Evolutionary conservation across 2,113 vertebrate species (phyloP).

Genomic region (Enhydra lutris): DNA sequence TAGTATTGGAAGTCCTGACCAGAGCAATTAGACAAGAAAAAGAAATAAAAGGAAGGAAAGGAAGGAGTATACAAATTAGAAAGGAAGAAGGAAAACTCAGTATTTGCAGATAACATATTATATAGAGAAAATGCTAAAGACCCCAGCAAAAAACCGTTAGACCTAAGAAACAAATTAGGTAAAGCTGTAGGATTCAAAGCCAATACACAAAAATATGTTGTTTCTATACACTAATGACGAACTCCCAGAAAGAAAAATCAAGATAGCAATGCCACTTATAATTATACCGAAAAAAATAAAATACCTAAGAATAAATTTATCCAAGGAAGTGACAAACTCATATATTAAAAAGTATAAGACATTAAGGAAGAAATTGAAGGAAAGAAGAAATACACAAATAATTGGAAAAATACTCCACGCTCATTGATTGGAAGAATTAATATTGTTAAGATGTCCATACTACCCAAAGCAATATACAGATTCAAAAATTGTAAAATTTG

Average conservation of each 20-base stretch:
- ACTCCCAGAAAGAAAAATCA: not conserved
- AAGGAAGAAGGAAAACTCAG: not conserved
- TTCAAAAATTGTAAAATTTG: not conserved
- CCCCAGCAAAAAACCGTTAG: not conserved
- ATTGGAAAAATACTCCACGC: not conserved
- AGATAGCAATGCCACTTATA: not conserved
- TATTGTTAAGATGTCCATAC: not conserved
- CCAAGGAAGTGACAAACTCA: not conserved
- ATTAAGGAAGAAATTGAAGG: not conserved
- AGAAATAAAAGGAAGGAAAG: not conserved
- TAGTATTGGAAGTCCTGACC: not conserved
- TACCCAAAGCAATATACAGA: not conserved
- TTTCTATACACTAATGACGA: not conserved
- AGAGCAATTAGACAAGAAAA: not conserved
- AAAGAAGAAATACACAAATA: not conserved
- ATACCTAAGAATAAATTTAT: not conserved
- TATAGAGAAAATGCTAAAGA: not conserved
- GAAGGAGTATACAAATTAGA: not conserved
- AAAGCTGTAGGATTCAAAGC: not conserved
- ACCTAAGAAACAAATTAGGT: not conserved
- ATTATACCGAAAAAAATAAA: not conserved
- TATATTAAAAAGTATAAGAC: not conserved
- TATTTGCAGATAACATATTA: not conserved
- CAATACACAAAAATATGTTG: not conserved
- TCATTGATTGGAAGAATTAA: not conserved